Base-by-base conservation (phyloP, 2,113 vertebrate species). In the Pyrgilauda ruficollis region DNA sequence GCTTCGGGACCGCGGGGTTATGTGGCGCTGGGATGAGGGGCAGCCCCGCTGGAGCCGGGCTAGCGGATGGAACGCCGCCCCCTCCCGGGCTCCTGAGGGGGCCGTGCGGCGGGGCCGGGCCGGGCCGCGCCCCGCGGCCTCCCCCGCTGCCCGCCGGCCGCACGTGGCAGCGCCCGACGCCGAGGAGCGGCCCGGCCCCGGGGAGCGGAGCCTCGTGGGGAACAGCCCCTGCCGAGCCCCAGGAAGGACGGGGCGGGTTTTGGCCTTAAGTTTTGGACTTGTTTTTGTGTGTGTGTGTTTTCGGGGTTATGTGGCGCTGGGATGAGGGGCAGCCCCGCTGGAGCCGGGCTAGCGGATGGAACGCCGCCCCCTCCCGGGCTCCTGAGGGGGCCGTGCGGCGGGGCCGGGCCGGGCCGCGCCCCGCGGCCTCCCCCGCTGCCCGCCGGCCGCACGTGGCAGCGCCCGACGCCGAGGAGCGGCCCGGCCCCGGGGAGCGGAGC, bases 191-290 rank as follows among this genome's bases (percentile, higher is more conserved):
- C 41, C 41, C 41, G 41, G 41, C 13, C 41, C 14, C 41, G 41
- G 41, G 6, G 26, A 7, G 68, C 59, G n/a, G 49, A 4, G 19
- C 56, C 30, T 18, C 44, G 6, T 14, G 22, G 59, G 7, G 31
- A 33, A 0, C 43, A 10, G 68, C 31, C 15, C 13, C 35, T 39
- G 37, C 69, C 28, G 3, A 26, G 50, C 30, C 5, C 17, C 10
- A 1, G 31, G 3, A 10, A 16, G 6, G 7, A 9, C 1, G 3
- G 8, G 31, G 5, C 16, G 17, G 37, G 21, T 33, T 37, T 23
- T 5, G 27, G 61, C 58, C 41, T 52, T 22, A 0, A 0, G 3
- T 58, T 31, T 24, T 19, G 33, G 1, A 3, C 5, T 53, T 16
- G 9, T n/a, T n/a, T n/a, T 2, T 39, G 12, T 43, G 15, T 13